These are phyloP conservation scores for Tapera naevia DNA, from an alignment of 2,797 vertebrate genomes.

Conservation along the genomic window DNA sequence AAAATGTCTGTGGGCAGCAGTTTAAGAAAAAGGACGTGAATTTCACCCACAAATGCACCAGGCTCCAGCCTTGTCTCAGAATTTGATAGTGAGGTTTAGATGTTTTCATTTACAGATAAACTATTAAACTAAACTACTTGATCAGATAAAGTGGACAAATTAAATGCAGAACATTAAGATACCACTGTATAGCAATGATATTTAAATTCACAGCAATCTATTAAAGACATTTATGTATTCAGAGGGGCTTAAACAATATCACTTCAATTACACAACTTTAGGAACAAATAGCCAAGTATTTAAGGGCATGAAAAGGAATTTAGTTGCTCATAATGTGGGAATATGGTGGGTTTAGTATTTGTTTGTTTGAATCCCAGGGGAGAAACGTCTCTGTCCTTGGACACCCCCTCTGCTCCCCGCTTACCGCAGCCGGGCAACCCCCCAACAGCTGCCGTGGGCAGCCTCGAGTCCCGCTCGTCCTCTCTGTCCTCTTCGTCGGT, in stretches of 20 bases:
- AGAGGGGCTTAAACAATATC: not conserved
- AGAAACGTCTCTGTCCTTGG: fast-evolving
- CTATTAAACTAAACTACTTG: no score
- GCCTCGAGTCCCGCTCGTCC: not conserved
- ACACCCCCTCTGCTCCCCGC: not conserved
- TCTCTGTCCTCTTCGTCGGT: not conserved
- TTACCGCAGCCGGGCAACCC: not conserved
- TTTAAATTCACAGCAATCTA: not conserved
- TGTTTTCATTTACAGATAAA: no score
- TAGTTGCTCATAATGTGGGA: not conserved
- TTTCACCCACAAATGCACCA: no score
- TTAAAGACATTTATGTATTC: not conserved
- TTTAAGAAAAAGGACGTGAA: no score
- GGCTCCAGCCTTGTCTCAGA: no score
- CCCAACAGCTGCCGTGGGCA: fast-evolving
- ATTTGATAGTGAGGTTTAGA: no score
- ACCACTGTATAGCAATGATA: not conserved
- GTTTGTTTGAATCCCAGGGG: not conserved
- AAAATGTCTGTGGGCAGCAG: no score
- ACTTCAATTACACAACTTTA: not conserved
- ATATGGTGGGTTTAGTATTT: not conserved
- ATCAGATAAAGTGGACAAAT: not conserved
- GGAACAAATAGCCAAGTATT: constrained; percentile 14
- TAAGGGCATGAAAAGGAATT: constrained; percentile 31
- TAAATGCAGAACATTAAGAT: not conserved